phyloP scores from a whole-genome alignment of 2,113 vertebrate species.

The Picathartes gymnocephalus region DNA sequence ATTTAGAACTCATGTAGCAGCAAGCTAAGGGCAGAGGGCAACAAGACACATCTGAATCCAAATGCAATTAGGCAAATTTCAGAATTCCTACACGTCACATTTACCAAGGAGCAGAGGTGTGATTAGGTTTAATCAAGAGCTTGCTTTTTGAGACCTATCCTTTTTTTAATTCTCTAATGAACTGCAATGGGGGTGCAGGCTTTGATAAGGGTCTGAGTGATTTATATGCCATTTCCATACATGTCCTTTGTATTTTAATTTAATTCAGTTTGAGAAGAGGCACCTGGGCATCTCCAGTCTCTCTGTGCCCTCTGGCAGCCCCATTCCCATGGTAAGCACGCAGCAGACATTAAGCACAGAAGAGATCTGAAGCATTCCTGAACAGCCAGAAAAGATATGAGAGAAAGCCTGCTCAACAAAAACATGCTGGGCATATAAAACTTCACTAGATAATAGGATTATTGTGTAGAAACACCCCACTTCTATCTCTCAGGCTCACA shows the following conservation, averaged over 20 bases:
- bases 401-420: conserved; percentile 36
- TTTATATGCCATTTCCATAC: not conserved
- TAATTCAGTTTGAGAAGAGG: not conserved
- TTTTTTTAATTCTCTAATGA: not conserved
- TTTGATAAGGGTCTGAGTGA: not conserved
- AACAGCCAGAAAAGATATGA: not conserved
- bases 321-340: not conserved
- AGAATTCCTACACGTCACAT: not conserved
- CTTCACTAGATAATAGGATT: not conserved
- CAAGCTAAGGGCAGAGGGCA: not conserved
- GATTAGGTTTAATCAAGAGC: not conserved
- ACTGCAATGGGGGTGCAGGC: not conserved
- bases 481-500: not conserved
- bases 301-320: not conserved
- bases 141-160: not conserved
- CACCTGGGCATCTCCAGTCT: not conserved
- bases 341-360: not conserved
- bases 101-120: not conserved
- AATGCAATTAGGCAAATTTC: not conserved
- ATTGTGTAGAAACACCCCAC: not conserved
- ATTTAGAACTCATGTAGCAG: not conserved
- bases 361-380: conserved; percentile 16
- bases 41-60: not conserved
- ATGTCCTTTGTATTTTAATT: not conserved
- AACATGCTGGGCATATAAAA: conserved; percentile 13